Evolutionary conservation across 2,888 invertebrate genomes (phyloP).

Genomic region (Danaus chrysippus): DNA sequence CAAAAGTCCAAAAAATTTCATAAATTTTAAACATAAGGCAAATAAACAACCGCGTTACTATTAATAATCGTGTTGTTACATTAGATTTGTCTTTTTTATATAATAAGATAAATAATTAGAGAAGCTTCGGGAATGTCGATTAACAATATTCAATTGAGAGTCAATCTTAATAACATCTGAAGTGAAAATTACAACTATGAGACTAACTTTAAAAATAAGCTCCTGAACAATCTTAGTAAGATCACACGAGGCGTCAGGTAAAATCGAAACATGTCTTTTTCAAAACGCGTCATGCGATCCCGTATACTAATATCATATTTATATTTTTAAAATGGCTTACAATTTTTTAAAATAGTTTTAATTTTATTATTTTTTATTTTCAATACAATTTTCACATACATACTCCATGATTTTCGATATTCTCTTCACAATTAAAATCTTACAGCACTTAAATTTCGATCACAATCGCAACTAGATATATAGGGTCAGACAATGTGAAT

Average conservation of each 20-base stretch:
- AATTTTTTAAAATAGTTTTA: constrained; percentile 6
- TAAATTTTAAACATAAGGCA: not conserved
- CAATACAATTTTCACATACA: not conserved
- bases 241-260: constrained; percentile 25
- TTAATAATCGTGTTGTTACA: constrained; percentile 1
- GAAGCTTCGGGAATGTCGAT: constrained; percentile 24
- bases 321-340: constrained; percentile 8
- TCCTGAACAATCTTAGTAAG: constrained; percentile 30
- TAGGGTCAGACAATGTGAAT: too few relatives aligned
- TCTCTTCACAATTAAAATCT: too few relatives aligned
- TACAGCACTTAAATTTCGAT: constrained; percentile 9
- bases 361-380: constrained; percentile 1
- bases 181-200: constrained; percentile 21
- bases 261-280: constrained; percentile 1
- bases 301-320: constrained; percentile 30
- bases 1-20: not conserved
- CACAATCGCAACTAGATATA: not conserved
- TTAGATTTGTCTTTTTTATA: constrained; percentile 13
- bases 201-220: constrained; percentile 28
- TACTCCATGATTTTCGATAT: not conserved
- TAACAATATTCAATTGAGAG: constrained; percentile 15
- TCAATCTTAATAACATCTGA: constrained; percentile 20
- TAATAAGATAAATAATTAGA: not conserved
- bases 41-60: not conserved
- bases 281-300: constrained; percentile 28